Base-by-base conservation (phyloP, 2,888 invertebrate species). In the Hypena proboscidalis region DNA sequence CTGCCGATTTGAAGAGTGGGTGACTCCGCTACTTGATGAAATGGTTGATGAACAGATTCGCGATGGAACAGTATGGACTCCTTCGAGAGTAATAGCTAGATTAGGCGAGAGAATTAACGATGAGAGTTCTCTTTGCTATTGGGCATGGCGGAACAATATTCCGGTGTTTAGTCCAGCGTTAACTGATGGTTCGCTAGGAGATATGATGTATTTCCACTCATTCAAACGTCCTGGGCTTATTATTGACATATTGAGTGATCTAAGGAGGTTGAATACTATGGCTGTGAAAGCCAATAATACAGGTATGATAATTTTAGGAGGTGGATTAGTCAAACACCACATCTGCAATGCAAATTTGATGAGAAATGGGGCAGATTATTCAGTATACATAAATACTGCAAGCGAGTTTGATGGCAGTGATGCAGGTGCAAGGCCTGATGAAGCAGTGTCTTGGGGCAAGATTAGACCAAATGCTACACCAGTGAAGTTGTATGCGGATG, bases 121-220 rank as follows among this genome's bases (percentile, higher is more conserved):
- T 83, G 93, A 95, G 63, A 95, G 95, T 10, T 99, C 99, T 1
- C 97, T 99, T 40, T 98, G 97, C 75, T 99, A 98, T 73, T 99
- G 99, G 99, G 97, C 98, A 8, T 95, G 97, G 67, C 96, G 95
- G 79, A 98, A 99, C 83, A 95, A 97, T 73, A 99, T 99, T 76
- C 99, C 99, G 0, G 96, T 99, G 0, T 99, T 97, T 79, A 97
- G 98, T 85, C 99, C 99, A 0, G 99, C 99, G 0, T 87, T 99
- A 48, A 99, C 99, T 0, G 99, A 99, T 89, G 99, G 99, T 0
- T 98, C 98, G 61, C 90, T 97, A 48, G 98, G 99, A 0, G 99
- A 99, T 78, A 99, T 99, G 99, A 96, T 99, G 94, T 99, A 98
- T 81, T 98, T 99, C 76, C 99, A 99, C 86, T 97, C 98, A 0